phyloP scores from a whole-genome alignment of 2,113 vertebrate species.

The rat (Rattus norvegicus) region GRCr8 NC_086024.1:117685501-117686000 shows the following conservation, averaged over 20 bases:
- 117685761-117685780: background rate
- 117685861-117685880: slow-evolving; percentile 35
- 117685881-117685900: background rate
- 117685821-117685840: background rate
- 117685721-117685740: background rate
- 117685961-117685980: slow-evolving; percentile 64
- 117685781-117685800: background rate
- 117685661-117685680: background rate
- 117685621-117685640: background rate
- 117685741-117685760: background rate
- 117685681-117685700: background rate
- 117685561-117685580: background rate
- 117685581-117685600: background rate
- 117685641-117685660: background rate
- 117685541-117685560: background rate
- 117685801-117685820: background rate
- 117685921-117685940: slow-evolving; percentile 53
- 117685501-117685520: background rate
- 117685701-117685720: background rate
- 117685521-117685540: background rate
- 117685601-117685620: background rate
- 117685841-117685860: background rate
- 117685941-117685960: slow-evolving; percentile 46
- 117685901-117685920: slow-evolving; percentile 48
- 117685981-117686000: slow-evolving; percentile 10